Evolutionary conservation across 1,140 invertebrate species (phyloP), one percentile per base, ranked within the genome.

Genomic region (Cydia amplana): DNA sequence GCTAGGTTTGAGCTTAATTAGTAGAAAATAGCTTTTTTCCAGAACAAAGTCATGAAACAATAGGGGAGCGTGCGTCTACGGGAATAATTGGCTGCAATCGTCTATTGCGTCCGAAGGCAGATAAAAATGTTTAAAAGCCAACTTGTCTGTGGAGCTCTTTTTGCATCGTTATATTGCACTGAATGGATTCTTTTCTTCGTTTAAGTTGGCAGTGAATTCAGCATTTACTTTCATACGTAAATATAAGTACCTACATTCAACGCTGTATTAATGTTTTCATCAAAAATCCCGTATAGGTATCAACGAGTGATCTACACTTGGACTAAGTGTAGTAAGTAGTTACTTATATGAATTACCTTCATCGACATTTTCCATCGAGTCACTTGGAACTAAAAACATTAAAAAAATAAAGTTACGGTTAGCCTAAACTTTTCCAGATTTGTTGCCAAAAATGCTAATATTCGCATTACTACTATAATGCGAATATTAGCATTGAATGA

Each of bases 91-190:
- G 65, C 65, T 70, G 32, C 65, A 70, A 70, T 70, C 32, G 28
- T 70, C 65, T 70, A 70, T 70, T 70, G n/a, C 65, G 65, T 36
- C 28, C 32, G 28, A 70, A 40, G 36, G 65, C 32, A 70, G 65
- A 70, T 70, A 70, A 70, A 67, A 70, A 70, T 70, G 65, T 70
- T 70, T 70, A 70, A 70, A 70, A 70, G 65, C 28, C 65, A 70
- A 70, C 65, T 70, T 70, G 65, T 70, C 65, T 70, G 65, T 70
- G n/a, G 16, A 18, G 65, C 16, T 40, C 7, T 10, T 70, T 36
- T 70, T 70, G n/a, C 28, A 16, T 36, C 65, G 65, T 36, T 70
- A 40, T 36, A 70, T 70, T n/a, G 64, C 64, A 65, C 64, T 70
- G 16, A 70, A 70, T 70, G 32, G 65, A 36, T 70, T 70, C 65